Evolutionary conservation across 2,888 invertebrate genomes (phyloP).

Genomic region (Malacosoma neustria): DNA sequence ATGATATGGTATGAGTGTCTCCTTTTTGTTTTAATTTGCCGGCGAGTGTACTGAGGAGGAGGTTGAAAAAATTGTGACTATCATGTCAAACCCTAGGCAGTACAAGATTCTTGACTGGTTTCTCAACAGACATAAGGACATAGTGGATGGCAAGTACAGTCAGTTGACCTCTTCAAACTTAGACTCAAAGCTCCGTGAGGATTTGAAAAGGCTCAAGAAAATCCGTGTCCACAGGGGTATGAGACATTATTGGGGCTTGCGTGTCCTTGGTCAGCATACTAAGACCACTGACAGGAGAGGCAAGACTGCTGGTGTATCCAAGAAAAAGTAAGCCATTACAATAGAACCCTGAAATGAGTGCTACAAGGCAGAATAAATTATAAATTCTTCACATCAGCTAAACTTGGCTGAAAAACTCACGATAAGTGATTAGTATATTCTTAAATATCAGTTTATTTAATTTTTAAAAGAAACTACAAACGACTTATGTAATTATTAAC

Average conservation of each 20-base stretch:
- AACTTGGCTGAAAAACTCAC: no score
- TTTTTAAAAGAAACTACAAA: no score
- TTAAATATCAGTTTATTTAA: no score
- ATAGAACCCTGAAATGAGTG: no score
- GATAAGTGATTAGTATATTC: no score
- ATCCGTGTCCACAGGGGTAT: constrained; percentile 99
- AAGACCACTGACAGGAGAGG: constrained; percentile 99
- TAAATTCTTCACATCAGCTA: no score
- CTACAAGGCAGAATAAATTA: no score
- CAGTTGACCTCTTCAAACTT: constrained; percentile 95
- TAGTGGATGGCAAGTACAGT: constrained; percentile 98
- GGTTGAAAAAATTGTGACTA: constrained; percentile 98
- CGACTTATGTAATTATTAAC: no score
- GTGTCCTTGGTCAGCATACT: constrained; percentile 99
- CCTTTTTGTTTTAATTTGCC: constrained; percentile 97
- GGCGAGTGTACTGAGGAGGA: constrained; percentile 99
- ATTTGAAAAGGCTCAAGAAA: constrained; percentile 99
- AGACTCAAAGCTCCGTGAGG: constrained; percentile 99
- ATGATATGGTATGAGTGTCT: no score
- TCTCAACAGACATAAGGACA: constrained; percentile 99
- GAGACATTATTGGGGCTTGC: constrained; percentile 99
- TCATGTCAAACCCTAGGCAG: constrained; percentile 97
- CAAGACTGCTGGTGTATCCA: constrained; percentile 99
- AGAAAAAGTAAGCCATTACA: constrained; percentile 94
- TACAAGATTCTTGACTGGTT: constrained; percentile 99